Evolutionary conservation across 2,888 invertebrate species (phyloP), one percentile per base, ranked within the genome.

Genomic region (Patella pellucida): DNA sequence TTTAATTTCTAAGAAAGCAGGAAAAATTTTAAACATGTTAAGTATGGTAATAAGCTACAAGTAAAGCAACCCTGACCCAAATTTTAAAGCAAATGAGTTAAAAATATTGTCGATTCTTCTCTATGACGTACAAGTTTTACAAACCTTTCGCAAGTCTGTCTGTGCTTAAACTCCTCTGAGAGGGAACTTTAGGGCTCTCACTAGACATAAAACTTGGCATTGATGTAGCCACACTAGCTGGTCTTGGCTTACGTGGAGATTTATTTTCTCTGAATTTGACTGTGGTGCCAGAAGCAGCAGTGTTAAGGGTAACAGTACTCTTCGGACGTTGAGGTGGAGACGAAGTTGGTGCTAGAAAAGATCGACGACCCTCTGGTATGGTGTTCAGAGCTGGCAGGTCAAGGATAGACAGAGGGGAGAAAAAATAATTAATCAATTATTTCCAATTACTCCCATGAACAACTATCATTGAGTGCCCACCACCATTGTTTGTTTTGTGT

Each of bases 301-400:
- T 76, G 69, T 80, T 79, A 9, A 85, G 81, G 81, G 82, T 83
- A 51, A 84, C 81, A 11, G 83, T 83, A 77, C 85, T 85, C 77
- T 82, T 84, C 71, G 83, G 85, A 71, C 83, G 78, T n/a, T 83
- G 81, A 27, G 87, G 84, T 27, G 82, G 78, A 51, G 83, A 79
- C 67, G 81, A 83, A 52, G 72, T 72, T 19, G 85, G 80, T 69
- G 86, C 88, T 88, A 87, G 82, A 88, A 88, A 84, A 88, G 87
- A 87, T 80, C 86, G 85, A 78, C 83, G 82, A 80, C 86, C 82
- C 82, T 88, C 88, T 74, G 85, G 86, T 79, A 88, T 87, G 80
- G 87, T 81, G 84, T 86, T 84, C 76, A 88, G 86, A 80, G 85
- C 88, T 88, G 83, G 75, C 16, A 67, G 68, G 56, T 27, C 69